phyloP scores from a whole-genome alignment of 2,888 invertebrate species.

The Agapetus fuscipes region DNA sequence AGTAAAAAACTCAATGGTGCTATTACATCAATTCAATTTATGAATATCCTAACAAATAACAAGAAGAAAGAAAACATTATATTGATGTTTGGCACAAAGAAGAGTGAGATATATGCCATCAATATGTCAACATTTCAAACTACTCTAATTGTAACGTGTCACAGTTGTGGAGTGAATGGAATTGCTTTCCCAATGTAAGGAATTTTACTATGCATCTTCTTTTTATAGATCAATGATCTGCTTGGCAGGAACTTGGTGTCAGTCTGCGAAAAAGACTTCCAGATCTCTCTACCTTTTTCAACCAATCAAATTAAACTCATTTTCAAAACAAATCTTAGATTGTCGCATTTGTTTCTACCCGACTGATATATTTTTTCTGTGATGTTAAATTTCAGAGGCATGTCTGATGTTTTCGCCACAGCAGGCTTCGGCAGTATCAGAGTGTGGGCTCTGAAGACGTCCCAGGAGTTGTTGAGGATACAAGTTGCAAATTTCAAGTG shows the following conservation, averaged over 20 bases:
- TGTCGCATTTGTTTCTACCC: too few relatives aligned
- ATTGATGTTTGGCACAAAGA: conserved; percentile 67
- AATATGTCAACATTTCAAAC: conserved; percentile 56
- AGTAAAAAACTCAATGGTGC: conserved; percentile 50
- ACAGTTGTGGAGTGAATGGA: conserved; percentile 68
- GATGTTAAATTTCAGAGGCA: conserved; percentile 61
- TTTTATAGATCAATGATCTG: too few relatives aligned
- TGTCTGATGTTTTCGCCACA: conserved; percentile 80
- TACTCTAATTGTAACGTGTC: conserved; percentile 70
- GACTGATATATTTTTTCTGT: not conserved
- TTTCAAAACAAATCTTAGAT: not conserved
- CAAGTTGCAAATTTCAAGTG: conserved; percentile 83
- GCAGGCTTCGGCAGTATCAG: conserved; percentile 77
- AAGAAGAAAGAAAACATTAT: conserved; percentile 38
- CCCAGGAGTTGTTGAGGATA: conserved; percentile 74
- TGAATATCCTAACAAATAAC: conserved; percentile 29
- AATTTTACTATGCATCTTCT: too few relatives aligned
- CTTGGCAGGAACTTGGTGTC: too few relatives aligned
- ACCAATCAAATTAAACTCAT: too few relatives aligned
- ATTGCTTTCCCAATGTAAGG: conserved; percentile 74
- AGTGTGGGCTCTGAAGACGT: conserved; percentile 69
- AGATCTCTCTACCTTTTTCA: too few relatives aligned
- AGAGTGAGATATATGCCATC: conserved; percentile 74
- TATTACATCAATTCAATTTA: conserved; percentile 65
- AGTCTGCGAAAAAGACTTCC: too few relatives aligned